Conservation (phyloP, 1,140 invertebrate species). For the Drosophila nigrodunni region DNA sequence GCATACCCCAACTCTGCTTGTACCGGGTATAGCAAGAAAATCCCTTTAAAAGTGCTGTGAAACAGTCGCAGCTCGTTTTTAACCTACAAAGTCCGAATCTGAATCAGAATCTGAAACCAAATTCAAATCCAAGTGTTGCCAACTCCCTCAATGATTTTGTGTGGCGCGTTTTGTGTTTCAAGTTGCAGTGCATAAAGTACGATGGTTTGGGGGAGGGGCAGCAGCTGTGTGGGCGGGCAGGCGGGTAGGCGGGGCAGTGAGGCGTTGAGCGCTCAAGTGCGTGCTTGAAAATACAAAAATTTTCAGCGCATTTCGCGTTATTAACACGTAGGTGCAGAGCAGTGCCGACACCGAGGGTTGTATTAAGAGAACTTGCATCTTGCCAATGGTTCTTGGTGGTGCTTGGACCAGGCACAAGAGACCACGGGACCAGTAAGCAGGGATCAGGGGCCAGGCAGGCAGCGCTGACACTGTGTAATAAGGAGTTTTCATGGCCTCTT, state of each 20-base stretch:
- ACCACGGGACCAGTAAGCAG: neutral
- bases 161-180: conserved; percentile 55
- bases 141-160: conserved; percentile 75
- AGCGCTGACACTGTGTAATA: conserved; percentile 76
- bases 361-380: conserved; percentile 30
- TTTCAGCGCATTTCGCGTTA: conserved; percentile 79
- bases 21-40: conserved; percentile 2
- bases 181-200: conserved; percentile 24
- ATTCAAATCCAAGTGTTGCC: conserved; percentile 61
- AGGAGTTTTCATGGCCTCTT: conserved; percentile 83
- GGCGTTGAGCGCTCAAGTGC: conserved; percentile 68
- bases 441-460: conserved; percentile 6
- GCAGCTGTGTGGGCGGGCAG: neutral
- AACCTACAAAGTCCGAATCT: conserved; percentile 31
- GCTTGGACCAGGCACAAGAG: conserved; percentile 20
- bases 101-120: too few relatives aligned
- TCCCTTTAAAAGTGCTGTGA: conserved; percentile 47
- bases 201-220: neutral
- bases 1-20: too few relatives aligned
- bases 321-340: conserved; percentile 75
- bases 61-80: conserved; percentile 35
- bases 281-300: conserved; percentile 78
- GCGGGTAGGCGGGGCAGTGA: conserved; percentile 56
- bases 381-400: conserved; percentile 32
- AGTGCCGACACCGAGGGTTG: conserved; percentile 4